Percentiles rank a stretch among this genome's conserved stretches.
Evolutionary conservation across 23 tunicate genomes (phyloP).

Genomic region (Ciona savignyi): DNA sequence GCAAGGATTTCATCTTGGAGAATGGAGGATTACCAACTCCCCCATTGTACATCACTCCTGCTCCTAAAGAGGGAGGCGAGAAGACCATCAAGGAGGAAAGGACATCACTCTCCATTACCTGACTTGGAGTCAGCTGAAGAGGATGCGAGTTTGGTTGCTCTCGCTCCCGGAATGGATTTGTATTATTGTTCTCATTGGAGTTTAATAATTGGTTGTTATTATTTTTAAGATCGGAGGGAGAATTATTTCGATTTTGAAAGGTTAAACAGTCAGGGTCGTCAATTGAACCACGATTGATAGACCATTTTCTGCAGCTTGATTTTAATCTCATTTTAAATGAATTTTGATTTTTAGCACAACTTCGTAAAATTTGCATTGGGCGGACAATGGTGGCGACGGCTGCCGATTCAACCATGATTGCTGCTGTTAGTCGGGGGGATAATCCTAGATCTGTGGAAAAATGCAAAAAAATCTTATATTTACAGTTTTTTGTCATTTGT

Average conservation of each 20-base stretch:
- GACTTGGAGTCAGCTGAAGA: background rate
- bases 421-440: constrained; percentile 68
- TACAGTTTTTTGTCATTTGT: no score
- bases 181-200: background rate
- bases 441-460: constrained; percentile 57
- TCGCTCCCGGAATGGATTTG: background rate
- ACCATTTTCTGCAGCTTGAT: background rate
- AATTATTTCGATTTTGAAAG: background rate
- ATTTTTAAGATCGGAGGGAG: background rate
- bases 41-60: background rate
- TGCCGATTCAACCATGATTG: constrained; percentile 53
- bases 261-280: background rate
- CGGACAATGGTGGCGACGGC: constrained; percentile 36
- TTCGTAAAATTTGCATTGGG: constrained; percentile 17
- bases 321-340: background rate
- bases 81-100: background rate
- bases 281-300: background rate
- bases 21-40: no score
- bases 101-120: background rate
- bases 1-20: background rate
- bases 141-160: background rate
- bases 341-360: background rate
- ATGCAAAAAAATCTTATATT: no score
- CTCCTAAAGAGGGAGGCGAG: background rate
- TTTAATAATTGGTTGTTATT: no score